A percentile compares a stretch with the other conserved stretches of the same genome.
Conservation (phyloP, 2,888 invertebrate species). For the Bombylius major region DNA sequence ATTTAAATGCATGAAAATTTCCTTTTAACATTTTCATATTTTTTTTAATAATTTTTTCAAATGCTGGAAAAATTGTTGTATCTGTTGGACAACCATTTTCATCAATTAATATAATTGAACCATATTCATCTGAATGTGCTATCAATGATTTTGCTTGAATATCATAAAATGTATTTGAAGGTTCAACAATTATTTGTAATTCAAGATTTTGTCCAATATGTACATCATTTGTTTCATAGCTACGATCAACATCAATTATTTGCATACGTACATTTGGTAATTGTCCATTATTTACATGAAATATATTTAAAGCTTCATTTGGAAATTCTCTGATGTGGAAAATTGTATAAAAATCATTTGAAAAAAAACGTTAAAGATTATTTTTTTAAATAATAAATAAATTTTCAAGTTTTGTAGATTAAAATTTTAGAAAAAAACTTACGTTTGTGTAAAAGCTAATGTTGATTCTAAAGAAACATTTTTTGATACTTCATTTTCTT, state of each 20-base stretch:
- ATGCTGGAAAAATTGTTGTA: constrained; percentile 39
- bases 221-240: constrained; percentile 48
- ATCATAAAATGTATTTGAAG: constrained; percentile 42
- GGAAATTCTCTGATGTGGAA: constrained; percentile 30
- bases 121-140: constrained; percentile 64
- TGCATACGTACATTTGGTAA: constrained; percentile 43
- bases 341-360: not conserved
- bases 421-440: constrained; percentile 19
- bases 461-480: constrained; percentile 45
- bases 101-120: constrained; percentile 61
- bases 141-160: constrained; percentile 67
- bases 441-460: constrained; percentile 43
- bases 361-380: not conserved
- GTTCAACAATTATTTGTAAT: constrained; percentile 47
- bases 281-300: constrained; percentile 19
- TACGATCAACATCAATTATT: constrained; percentile 45
- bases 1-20: constrained; percentile 74
- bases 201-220: constrained; percentile 54
- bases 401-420: not conserved
- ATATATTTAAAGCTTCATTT: constrained; percentile 35
- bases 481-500: constrained; percentile 29
- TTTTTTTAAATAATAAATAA: not conserved
- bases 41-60: constrained; percentile 32
- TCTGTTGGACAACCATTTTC: constrained; percentile 72
- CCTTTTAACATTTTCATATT: constrained; percentile 40